Conservation (phyloP, 53 echinoderm and acorn worm genomes). For the Paracentrotus lividus region DNA sequence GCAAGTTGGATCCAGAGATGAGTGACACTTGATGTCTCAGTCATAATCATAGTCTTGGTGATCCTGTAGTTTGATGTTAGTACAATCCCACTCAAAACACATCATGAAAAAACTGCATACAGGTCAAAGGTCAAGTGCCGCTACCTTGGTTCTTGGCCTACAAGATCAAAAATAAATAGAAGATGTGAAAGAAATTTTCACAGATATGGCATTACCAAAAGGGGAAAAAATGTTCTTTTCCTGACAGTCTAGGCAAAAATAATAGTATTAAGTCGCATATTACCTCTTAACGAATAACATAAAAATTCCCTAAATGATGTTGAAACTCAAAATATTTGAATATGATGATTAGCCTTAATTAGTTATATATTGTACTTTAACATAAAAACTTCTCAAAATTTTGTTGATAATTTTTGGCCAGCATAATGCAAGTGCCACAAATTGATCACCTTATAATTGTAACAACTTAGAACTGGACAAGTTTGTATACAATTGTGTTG, state of each 20-base stretch:
- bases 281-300: too few species aligned
- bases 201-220: neutral
- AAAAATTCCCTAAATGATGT: too few species aligned
- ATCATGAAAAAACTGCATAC: neutral
- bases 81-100: neutral
- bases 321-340: too few species aligned
- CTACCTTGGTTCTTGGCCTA: constrained; percentile 2
- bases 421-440: too few species aligned
- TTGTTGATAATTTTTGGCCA: too few species aligned
- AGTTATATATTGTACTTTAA: too few species aligned
- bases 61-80: neutral
- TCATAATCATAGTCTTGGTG: neutral
- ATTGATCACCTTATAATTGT: too few species aligned
- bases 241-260: too few species aligned
- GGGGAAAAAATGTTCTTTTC: too few species aligned
- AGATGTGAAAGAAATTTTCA: neutral
- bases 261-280: too few species aligned
- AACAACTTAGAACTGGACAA: neutral
- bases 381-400: too few species aligned
- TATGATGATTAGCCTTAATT: too few species aligned
- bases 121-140: neutral
- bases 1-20: neutral
- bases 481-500: neutral
- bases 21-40: neutral
- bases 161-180: neutral